phyloP scores from a whole-genome alignment of 1,140 invertebrate species.

The Cardiocondyla obscurior region DNA sequence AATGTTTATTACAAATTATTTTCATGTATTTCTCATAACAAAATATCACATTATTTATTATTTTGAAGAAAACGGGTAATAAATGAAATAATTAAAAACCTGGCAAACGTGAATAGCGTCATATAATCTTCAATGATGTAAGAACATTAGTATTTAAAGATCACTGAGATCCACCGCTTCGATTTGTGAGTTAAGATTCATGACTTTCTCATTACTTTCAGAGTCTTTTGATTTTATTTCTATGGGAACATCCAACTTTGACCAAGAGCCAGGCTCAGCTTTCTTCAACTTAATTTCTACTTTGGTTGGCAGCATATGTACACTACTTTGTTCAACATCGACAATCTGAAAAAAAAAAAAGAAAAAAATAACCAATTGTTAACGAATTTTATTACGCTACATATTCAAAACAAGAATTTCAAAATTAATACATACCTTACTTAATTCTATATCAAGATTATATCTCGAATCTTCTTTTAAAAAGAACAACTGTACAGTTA shows the following conservation, averaged over 20 bases:
- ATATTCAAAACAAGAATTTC: conserved; percentile 19
- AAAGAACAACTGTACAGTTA: conserved; percentile 92
- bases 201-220: conserved; percentile 73
- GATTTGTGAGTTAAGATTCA: conserved; percentile 78
- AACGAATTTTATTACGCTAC: not conserved
- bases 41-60: not conserved
- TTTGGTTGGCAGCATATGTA: conserved; percentile 95
- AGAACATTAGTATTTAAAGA: conserved; percentile 69
- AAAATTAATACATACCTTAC: conserved; percentile 88
- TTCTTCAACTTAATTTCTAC: conserved; percentile 97
- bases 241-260: conserved; percentile 88
- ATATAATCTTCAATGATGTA: too few relatives aligned
- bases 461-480: conserved; percentile 91
- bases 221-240: conserved; percentile 36
- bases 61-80: too few relatives aligned
- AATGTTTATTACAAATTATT: conserved; percentile 1
- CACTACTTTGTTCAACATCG: conserved; percentile 88
- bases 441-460: conserved; percentile 91
- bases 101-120: too few relatives aligned
- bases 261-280: conserved; percentile 92
- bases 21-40: not conserved
- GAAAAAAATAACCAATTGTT: conserved; percentile 24
- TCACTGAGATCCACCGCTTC: conserved; percentile 83
- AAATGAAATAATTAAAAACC: too few relatives aligned
- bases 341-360: conserved; percentile 86